Percentiles rank a stretch among this genome's conserved stretches.
phyloP scores from a whole-genome alignment of 2,888 invertebrate genomes.

The Thymelicus acteon region DNA sequence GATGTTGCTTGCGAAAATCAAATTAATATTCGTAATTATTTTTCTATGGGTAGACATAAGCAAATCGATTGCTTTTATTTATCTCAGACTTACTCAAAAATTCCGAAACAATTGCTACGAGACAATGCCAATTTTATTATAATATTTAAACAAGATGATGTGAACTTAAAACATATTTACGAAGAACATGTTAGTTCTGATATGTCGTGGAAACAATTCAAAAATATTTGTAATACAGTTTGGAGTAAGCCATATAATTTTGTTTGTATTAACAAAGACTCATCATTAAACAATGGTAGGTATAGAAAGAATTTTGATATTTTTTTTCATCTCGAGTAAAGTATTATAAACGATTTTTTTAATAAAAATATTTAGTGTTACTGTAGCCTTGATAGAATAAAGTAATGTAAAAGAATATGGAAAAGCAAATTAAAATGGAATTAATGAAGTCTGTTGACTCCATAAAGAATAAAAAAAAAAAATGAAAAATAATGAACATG shows the following conservation, averaged over 20 bases:
- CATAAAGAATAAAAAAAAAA: conserved; percentile 32
- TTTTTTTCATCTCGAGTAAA: neutral
- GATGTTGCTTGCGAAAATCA: conserved; percentile 16
- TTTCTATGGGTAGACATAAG: conserved; percentile 40
- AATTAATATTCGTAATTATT: conserved; percentile 41
- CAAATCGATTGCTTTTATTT: conserved; percentile 36
- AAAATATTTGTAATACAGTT: conserved; percentile 39
- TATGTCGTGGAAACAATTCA: conserved; percentile 43
- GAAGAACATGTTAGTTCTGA: conserved; percentile 47
- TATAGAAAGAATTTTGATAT: conserved; percentile 7
- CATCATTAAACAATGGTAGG: conserved; percentile 3
- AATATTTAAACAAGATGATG: conserved; percentile 49
- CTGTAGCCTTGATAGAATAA: neutral
- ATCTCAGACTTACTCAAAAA: conserved; percentile 49
- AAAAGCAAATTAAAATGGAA: conserved; percentile 20
- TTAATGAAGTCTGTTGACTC: conserved; percentile 21
- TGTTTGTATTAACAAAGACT: neutral
- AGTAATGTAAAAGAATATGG: conserved; percentile 1
- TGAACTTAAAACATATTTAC: conserved; percentile 45
- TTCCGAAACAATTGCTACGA: conserved; percentile 51
- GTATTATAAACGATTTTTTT: conserved; percentile 1
- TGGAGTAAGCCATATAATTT: conserved; percentile 27
- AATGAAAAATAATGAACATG: conserved; percentile 19
- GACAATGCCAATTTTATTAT: conserved; percentile 47
- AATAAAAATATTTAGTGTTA: neutral